Conservation (phyloP, 1,140 invertebrate species). For the Zaprionus ornatus region DNA sequence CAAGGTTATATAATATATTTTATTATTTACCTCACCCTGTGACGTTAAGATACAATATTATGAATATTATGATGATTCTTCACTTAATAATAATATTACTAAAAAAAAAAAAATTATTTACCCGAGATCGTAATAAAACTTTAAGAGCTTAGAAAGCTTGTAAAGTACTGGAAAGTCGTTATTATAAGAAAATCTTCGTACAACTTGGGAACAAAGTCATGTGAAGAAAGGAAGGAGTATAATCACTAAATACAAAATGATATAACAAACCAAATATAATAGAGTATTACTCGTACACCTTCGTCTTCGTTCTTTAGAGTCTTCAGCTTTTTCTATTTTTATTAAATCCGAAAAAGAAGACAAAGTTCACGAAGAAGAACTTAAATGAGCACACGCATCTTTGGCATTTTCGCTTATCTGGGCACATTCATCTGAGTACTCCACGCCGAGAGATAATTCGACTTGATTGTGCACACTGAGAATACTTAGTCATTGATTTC, state of each 20-base stretch:
- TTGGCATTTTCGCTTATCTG: neutral
- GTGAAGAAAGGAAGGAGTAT: neutral
- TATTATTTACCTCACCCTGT: too few species aligned
- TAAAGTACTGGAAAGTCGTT: neutral
- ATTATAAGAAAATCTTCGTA: too few species aligned
- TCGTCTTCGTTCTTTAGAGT: neutral
- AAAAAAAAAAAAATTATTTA: too few species aligned
- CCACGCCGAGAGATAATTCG: conserved; percentile 22
- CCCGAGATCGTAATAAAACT: too few species aligned
- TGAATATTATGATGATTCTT: too few species aligned
- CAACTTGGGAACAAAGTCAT: too few species aligned
- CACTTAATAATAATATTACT: too few species aligned
- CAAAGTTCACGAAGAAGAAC: neutral
- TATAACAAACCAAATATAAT: neutral
- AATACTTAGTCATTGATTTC: conserved; percentile 27
- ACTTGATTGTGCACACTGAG: conserved; percentile 13
- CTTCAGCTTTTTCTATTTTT: neutral
- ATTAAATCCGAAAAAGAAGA: neutral
- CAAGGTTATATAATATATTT: too few species aligned
- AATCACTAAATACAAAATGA: too few species aligned
- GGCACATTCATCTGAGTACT: neutral
- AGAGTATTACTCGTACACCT: neutral
- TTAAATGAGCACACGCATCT: conserved; percentile 5
- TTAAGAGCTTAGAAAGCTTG: too few species aligned
- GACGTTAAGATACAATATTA: too few species aligned